Evolutionary conservation across 1,140 invertebrate genomes (phyloP), one percentile per base, ranked within the genome.

Genomic region (Lordiphosa clarofinis): DNA sequence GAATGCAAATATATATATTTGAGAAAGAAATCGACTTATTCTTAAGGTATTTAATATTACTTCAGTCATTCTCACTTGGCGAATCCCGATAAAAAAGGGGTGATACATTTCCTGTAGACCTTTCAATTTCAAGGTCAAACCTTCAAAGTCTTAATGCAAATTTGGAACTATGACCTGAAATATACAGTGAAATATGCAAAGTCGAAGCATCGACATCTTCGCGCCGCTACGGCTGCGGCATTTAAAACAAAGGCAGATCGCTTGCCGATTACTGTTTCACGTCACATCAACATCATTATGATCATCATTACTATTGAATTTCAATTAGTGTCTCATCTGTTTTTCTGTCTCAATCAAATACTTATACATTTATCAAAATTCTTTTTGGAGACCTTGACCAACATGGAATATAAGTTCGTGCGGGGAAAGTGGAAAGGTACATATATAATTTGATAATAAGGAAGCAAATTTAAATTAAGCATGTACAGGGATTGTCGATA

Each of bases 141-240:
- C 61, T 11, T 44, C 61, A 66, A 56, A 40, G 52, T 38, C 28
- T 56, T 33, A 48, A 66, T 66, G 52, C 63, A 56, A 56, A 66
- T 66, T 56, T 65, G 37, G 50, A 6, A 43, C 33, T 47, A 43
- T 37, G 50, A 66, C 52, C 61, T 66, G 28, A 28, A 4, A 3
- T 24, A 43, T 43, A 11, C 31, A 39, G 13, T 39, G 28, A 40
- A 50, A 61, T 44, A 61, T 61, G 58, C 42, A 62, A 47, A 62
- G 47, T 28, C 7, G 12, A 33, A 60, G 10, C 28, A 31, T 31
- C 28, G 28, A 31, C 28, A 31, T 31, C 28, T 7, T 31, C 28
- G 28, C 42, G 46, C 52, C 13, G 53, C 35, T 28, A 55, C 38
- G 8, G 60, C 24, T 11, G 11, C 37, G n/a, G 42, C 56, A 57